Evolutionary conservation across 2,797 vertebrate species (phyloP), one percentile per base, ranked within the genome.

Genomic region (Cuculus canorus): DNA sequence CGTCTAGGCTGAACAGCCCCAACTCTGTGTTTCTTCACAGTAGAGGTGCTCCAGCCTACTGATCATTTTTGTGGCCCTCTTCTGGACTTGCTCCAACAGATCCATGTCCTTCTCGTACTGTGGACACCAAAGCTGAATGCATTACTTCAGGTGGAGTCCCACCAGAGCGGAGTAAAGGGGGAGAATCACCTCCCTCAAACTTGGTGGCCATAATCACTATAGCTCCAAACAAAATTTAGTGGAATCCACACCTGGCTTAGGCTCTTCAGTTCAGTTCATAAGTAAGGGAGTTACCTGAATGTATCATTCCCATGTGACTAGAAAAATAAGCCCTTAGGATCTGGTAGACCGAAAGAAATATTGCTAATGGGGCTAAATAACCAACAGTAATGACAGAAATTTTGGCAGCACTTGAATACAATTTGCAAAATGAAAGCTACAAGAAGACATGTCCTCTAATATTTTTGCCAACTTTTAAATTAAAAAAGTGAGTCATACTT

Each of bases 401-500:
- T 53, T 79, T 95, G 95, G 95, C 93, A 95, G 65, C 32, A 59
- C 28, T 60, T 30, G 8, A 92, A 90, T 75, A 50, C 48, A 86
- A 93, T 96, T 96, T 95, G 23, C 60, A 77, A 95, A 96, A 93
- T 75, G 35, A 82, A 92, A 75, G 50, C 53, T 87, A 89, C 69
- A 50, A 61, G 85, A 96, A 96, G 69, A 80, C 91, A 89, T 47
- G 56, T 59, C 75, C 56, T 86, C 71, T 65, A 65, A 52, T 93
- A 77, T 75, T 86, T 94, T 90, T 95, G 92, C 92, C 93, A 94
- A 65, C 27, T 71, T 95, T 95, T 96, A 65, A 95, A 97, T 93
- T 96, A 72, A 95, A 97, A 93, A 81, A 53, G 43, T 93, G 91
- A 96, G 78, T 95, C 89, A 96, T 84, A 33, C 47, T 94, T 93